phyloP scores from a whole-genome alignment of 2,888 invertebrate species.

The Lymantria monacha region DNA sequence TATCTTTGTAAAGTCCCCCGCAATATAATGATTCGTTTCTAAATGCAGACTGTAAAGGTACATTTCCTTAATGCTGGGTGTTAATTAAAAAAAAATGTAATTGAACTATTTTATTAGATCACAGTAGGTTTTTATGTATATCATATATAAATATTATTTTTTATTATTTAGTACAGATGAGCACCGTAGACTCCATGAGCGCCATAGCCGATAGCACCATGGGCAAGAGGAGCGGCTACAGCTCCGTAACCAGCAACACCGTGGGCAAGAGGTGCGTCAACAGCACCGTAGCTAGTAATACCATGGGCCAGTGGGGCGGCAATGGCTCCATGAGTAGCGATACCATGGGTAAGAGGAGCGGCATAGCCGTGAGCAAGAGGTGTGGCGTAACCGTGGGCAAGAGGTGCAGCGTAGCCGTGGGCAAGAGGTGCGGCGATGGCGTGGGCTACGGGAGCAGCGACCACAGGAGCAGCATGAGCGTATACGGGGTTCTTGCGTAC shows the following conservation, averaged over 20 bases:
- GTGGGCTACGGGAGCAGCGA: slow-evolving; percentile 48
- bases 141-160: background rate
- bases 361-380: slow-evolving; percentile 24
- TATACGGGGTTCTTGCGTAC: slow-evolving; percentile 75
- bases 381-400: slow-evolving; percentile 19
- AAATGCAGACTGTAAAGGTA: no score
- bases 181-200: slow-evolving; percentile 22
- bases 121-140: slow-evolving; percentile 21
- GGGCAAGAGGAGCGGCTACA: slow-evolving; percentile 29
- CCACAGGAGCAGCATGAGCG: slow-evolving; percentile 52
- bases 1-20: no score
- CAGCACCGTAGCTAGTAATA: slow-evolving; percentile 38
- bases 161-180: slow-evolving; percentile 34
- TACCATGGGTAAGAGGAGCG: slow-evolving; percentile 40
- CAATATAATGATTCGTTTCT: no score
- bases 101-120: slow-evolving; percentile 25
- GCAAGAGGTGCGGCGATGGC: slow-evolving; percentile 26
- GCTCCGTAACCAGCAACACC: slow-evolving; percentile 42
- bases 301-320: slow-evolving; percentile 38
- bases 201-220: slow-evolving; percentile 24
- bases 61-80: no score
- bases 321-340: slow-evolving; percentile 24
- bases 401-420: slow-evolving; percentile 23
- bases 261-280: slow-evolving; percentile 12
- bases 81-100: no score